These are phyloP conservation scores for Rhynchonycteris naso DNA, from an alignment of 2,797 vertebrate genomes.

Conservation along the genomic window DNA sequence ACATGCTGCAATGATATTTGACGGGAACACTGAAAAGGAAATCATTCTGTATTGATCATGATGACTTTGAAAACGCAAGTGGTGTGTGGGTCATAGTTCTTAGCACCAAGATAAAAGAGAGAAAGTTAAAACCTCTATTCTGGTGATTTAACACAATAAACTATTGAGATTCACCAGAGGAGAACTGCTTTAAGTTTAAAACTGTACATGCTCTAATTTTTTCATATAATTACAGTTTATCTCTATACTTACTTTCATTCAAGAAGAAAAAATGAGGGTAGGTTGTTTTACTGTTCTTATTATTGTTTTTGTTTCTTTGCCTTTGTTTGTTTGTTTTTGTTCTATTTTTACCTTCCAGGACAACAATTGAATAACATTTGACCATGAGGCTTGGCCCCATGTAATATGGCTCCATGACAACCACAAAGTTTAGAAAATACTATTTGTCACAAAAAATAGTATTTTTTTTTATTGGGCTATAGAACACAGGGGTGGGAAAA, in stretches of 20 bases:
- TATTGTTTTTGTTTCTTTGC: background rate
- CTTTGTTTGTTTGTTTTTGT: background rate
- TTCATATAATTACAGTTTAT: background rate
- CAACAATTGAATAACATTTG: background rate
- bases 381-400: background rate
- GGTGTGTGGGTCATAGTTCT: background rate
- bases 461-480: background rate
- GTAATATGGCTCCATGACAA: background rate
- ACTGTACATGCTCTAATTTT: background rate
- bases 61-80: conserved; percentile 30
- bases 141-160: background rate
- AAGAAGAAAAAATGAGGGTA: background rate
- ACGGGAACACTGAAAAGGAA: conserved; percentile 16
- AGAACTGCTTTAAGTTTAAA: conserved; percentile 8
- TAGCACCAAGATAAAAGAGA: background rate
- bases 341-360: background rate
- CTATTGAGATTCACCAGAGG: background rate
- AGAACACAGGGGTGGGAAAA: background rate
- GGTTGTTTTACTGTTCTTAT: background rate
- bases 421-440: background rate
- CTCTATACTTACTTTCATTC: background rate
- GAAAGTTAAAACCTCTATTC: background rate
- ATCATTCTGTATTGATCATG: background rate
- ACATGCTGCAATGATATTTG: background rate
- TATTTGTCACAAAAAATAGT: background rate